phyloP scores from a whole-genome alignment of 2,113 vertebrate genomes.

The Eublepharis macularius region DNA sequence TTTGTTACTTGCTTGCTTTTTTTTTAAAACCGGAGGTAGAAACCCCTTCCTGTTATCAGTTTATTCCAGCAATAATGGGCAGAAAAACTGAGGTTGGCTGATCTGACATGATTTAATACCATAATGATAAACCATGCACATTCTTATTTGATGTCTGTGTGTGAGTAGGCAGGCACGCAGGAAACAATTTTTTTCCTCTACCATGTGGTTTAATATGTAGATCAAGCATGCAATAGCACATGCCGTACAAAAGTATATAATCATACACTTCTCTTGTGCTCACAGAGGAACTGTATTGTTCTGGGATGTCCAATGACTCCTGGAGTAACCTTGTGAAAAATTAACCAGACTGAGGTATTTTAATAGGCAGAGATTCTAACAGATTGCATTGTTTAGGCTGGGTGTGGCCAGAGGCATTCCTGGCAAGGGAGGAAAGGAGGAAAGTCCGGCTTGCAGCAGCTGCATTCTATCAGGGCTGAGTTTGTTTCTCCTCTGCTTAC shows the following conservation, averaged over 20 bases:
- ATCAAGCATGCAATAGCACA: slow-evolving; percentile 11
- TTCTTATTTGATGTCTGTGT: not conserved
- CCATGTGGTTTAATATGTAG: slow-evolving; percentile 16
- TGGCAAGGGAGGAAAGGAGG: too few relatives aligned
- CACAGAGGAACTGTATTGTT: slow-evolving; percentile 35
- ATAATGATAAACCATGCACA: not conserved
- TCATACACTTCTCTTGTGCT: slow-evolving; percentile 35
- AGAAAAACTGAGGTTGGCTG: not conserved
- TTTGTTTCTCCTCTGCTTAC: too few relatives aligned
- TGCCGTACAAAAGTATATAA: slow-evolving; percentile 7
- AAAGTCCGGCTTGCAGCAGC: too few relatives aligned
- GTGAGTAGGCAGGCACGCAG: not conserved
- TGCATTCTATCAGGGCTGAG: too few relatives aligned
- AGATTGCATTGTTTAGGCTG: slow-evolving; percentile 27
- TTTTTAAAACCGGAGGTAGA: slow-evolving; percentile 47
- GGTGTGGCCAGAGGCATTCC: too few relatives aligned
- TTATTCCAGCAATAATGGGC: not conserved
- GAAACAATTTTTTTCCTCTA: slow-evolving; percentile 14
- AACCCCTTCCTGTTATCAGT: slow-evolving; percentile 13
- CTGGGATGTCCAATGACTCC: slow-evolving; percentile 28
- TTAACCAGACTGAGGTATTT: slow-evolving; percentile 62
- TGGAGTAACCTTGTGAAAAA: slow-evolving; percentile 50
- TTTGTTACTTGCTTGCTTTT: slow-evolving; percentile 1
- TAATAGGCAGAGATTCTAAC: slow-evolving; percentile 53
- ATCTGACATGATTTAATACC: slow-evolving; percentile 2